Evolutionary conservation across 2,888 invertebrate genomes (phyloP).

Genomic region (Andrena flavipes): DNA sequence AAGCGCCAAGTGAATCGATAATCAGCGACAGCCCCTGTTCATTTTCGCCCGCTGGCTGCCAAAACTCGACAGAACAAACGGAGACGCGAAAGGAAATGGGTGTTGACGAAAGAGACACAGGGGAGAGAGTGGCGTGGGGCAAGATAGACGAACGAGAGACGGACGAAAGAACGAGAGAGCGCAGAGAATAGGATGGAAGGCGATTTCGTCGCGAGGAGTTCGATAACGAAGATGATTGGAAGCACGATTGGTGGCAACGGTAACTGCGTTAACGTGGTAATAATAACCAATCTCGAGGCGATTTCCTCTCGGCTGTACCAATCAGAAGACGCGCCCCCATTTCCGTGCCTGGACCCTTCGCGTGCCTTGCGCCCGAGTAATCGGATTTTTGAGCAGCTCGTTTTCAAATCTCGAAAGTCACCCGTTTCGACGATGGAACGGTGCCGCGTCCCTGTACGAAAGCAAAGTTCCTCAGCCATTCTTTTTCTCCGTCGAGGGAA

Average conservation of each 20-base stretch:
- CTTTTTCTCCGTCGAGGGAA: conserved; percentile 29
- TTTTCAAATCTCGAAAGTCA: conserved; percentile 76
- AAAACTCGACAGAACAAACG: conserved; percentile 46
- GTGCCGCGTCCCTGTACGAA: neutral
- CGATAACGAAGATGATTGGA: conserved; percentile 81
- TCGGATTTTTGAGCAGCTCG: conserved; percentile 79
- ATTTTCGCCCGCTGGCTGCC: conserved; percentile 2
- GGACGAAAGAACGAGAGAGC: conserved; percentile 45
- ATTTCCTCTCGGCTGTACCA: conserved; percentile 83
- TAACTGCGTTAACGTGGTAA: conserved; percentile 82
- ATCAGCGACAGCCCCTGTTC: conserved; percentile 13
- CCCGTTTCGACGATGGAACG: conserved; percentile 24
- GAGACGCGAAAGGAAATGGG: conserved; percentile 41
- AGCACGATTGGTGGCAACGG: conserved; percentile 77
- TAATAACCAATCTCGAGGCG: conserved; percentile 84
- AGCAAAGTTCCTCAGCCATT: neutral
- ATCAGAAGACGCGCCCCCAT: conserved; percentile 83
- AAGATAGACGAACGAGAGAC: conserved; percentile 22
- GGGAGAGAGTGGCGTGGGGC: conserved; percentile 7
- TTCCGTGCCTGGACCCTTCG: conserved; percentile 75
- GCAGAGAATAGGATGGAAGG: conserved; percentile 54
- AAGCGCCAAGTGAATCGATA: conserved; percentile 25
- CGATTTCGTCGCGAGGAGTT: conserved; percentile 75
- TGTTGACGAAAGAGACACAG: conserved; percentile 44
- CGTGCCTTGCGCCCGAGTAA: conserved; percentile 65